phyloP scores from a whole-genome alignment of 2,797 vertebrate genomes.

The Botia almorhae region DNA sequence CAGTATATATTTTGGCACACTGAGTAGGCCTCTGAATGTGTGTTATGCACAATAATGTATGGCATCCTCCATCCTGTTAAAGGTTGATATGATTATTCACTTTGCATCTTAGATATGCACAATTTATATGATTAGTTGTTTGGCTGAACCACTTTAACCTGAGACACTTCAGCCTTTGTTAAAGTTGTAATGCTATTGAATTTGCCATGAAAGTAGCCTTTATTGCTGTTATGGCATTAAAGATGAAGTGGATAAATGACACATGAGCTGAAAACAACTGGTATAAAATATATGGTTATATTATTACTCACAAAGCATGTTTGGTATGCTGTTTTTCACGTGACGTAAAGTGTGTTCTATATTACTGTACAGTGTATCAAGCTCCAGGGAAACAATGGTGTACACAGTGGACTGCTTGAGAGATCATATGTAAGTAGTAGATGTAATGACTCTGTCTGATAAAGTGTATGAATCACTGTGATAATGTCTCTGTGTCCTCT shows the following conservation, averaged over 20 bases:
- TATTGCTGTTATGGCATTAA: no score
- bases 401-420: slow-evolving; percentile 91
- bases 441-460: background rate
- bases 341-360: slow-evolving; percentile 47
- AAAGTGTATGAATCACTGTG: background rate
- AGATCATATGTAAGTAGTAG: slow-evolving; percentile 85
- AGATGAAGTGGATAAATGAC: no score
- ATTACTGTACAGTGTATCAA: slow-evolving; percentile 81
- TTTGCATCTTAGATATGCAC: no score
- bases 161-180: no score
- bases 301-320: background rate
- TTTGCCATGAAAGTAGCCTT: no score
- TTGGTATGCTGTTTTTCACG: background rate
- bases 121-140: no score
- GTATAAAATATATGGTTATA: background rate
- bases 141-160: no score
- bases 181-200: no score
- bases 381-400: slow-evolving; percentile 88
- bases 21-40: background rate
- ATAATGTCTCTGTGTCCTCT: background rate
- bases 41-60: background rate
- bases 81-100: no score
- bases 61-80: no score
- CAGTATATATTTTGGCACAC: slow-evolving; percentile 58
- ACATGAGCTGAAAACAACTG: background rate